Evolutionary conservation across 2,113 vertebrate species (phyloP).

Genomic region (Pelvicachromis taeniatus): DNA sequence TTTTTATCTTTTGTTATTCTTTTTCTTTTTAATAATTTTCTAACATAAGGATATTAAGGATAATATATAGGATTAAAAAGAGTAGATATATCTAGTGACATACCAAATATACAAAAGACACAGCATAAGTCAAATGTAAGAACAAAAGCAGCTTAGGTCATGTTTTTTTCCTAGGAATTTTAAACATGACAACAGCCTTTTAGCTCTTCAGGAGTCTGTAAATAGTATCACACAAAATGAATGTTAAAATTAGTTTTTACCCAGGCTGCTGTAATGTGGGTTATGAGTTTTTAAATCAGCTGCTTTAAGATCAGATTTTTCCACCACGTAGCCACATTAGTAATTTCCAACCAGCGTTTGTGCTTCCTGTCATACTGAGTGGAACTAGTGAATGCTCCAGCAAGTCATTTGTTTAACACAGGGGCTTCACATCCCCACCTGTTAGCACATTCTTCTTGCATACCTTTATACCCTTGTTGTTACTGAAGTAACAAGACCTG

Average conservation of each 20-base stretch:
- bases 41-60: not conserved
- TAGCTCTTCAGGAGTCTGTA: not conserved
- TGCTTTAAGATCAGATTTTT: not conserved
- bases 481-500: too few relatives aligned
- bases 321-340: not conserved
- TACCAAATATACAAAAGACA: not conserved
- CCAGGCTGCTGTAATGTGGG: not conserved
- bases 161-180: not conserved
- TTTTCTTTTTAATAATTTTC: not conserved
- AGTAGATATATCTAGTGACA: not conserved
- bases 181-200: not conserved
- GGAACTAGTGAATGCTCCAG: not conserved
- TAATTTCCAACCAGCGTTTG: not conserved
- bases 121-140: not conserved
- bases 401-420: not conserved
- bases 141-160: not conserved
- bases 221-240: not conserved
- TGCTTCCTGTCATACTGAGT: not conserved
- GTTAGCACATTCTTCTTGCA: not conserved
- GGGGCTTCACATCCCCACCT: not conserved
- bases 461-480: not conserved
- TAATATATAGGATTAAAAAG: not conserved
- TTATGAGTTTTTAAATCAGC: not conserved
- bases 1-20: not conserved
- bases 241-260: fast-evolving